Base-by-base conservation (phyloP, 2,888 invertebrate genomes). In the Dasypogon diadema region DNA sequence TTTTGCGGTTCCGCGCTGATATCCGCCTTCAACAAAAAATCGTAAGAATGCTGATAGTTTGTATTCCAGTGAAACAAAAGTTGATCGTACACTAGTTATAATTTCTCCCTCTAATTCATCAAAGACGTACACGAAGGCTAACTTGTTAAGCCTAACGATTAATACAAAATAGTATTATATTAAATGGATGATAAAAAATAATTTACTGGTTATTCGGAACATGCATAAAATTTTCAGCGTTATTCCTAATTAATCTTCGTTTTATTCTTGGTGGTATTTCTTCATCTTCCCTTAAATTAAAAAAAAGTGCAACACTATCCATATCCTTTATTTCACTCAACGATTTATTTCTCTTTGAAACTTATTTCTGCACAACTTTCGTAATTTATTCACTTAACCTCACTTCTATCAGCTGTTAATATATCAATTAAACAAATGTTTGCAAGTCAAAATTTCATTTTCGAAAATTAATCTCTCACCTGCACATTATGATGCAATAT, bases 1-100 rank as follows among this genome's bases (percentile, higher is more conserved):
- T 30, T 30, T 58, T n/a, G n/a, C 58, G 2, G n/a, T 22, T 16
- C 30, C 30, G 2, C 30, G 16, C 10, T 58, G 58, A 14, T 58
- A 58, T 3, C 56, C n/a, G 4, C 56, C 56, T 26, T 56, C 56
- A 14, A 26, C 56, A 1, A 56, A n/a, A 30, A 58, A 60, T 5
- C 60, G 14, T 3, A 60, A 14, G n/a, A 2, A 34, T 3, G 18
- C 21, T 2, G 60, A 8, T 12, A 60, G 37, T 60, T 60, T 42
- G 12, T 2, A 42, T 12, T 42, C 42, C 12, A 42, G 12, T 2
- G 42, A 8, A 42, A 42, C 12, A 12, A n/a, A 42, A 2, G 42
- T 42, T 10, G 42, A 42, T 12, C 42, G 42, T n/a, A 42, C 42
- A 12, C 10, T 12, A 8, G 42, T 6, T 10, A n/a, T 2, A 42